Conservation (phyloP, 2,888 invertebrate genomes). For the Bombyx huttoni region DNA sequence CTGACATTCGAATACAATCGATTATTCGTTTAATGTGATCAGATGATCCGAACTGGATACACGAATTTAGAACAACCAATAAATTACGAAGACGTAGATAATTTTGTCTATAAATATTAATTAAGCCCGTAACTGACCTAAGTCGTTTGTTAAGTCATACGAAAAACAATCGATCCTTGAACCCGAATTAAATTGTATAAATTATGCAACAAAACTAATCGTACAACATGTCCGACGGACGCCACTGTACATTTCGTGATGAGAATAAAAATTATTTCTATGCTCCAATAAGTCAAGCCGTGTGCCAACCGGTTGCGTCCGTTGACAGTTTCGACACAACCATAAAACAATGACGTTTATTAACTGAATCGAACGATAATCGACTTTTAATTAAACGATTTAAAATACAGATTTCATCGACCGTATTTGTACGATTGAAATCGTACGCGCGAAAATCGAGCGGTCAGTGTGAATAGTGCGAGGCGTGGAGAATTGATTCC, state of each 20-base stretch:
- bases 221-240: slow-evolving; percentile 38
- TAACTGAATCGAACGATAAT: slow-evolving; percentile 24
- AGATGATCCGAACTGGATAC: slow-evolving; percentile 26
- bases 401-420: slow-evolving; percentile 27
- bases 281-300: slow-evolving; percentile 63
- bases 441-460: slow-evolving; percentile 29
- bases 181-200: slow-evolving; percentile 29
- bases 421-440: slow-evolving; percentile 28
- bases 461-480: slow-evolving; percentile 2
- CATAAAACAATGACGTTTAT: slow-evolving; percentile 55
- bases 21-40: slow-evolving; percentile 60
- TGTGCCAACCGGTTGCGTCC: slow-evolving; percentile 41
- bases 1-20: slow-evolving; percentile 66
- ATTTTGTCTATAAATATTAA: slow-evolving; percentile 6
- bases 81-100: not conserved
- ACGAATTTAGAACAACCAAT: not conserved
- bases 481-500: slow-evolving; percentile 60
- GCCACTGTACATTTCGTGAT: slow-evolving; percentile 36
- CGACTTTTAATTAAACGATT: slow-evolving; percentile 28
- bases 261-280: slow-evolving; percentile 52
- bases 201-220: slow-evolving; percentile 44
- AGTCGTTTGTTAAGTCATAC: not conserved
- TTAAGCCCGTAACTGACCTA: not conserved
- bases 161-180: slow-evolving; percentile 31
- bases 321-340: slow-evolving; percentile 54